Percentiles rank a stretch among this genome's conserved stretches.
Conservation (phyloP, 2,888 invertebrate species). For the Drosophila atripex region DNA sequence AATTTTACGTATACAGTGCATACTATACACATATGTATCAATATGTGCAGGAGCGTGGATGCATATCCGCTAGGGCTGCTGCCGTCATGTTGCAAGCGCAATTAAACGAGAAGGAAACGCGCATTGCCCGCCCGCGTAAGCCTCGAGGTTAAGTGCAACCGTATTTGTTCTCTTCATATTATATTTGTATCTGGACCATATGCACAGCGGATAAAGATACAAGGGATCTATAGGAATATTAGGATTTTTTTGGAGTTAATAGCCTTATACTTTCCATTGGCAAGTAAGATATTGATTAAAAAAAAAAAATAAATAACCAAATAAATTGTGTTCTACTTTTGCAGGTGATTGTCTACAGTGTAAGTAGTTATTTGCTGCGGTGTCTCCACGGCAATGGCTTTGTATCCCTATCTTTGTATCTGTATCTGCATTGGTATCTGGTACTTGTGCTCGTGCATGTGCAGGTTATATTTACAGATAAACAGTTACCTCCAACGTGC, state of each 20-base stretch:
- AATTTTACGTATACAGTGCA: conserved; percentile 47
- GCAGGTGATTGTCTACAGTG: not conserved
- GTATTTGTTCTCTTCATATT: conserved; percentile 41
- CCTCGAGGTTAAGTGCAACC: conserved; percentile 42
- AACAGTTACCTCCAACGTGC: conserved; percentile 41
- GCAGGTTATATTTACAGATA: conserved; percentile 55
- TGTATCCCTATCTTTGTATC: conserved; percentile 9
- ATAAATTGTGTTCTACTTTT: not conserved
- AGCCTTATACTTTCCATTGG: not conserved
- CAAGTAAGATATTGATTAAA: not conserved
- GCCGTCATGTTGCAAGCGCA: conserved; percentile 63
- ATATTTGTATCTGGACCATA: conserved; percentile 2
- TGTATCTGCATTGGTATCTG: conserved; percentile 19
- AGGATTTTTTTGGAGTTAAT: not conserved
- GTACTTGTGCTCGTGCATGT: conserved; percentile 25
- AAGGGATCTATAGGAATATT: not conserved
- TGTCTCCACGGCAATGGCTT: conserved; percentile 10
- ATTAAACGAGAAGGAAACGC: conserved; percentile 69
- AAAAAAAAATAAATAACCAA: not conserved
- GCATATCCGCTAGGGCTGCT: conserved; percentile 29
- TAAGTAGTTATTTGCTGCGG: conserved; percentile 15
- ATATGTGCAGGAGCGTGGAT: conserved; percentile 26
- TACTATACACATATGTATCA: no score
- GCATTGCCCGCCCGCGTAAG: conserved; percentile 36
- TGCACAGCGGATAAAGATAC: not conserved